phyloP scores from a whole-genome alignment of 2,797 vertebrate genomes.

The Callimico goeldii region DNA sequence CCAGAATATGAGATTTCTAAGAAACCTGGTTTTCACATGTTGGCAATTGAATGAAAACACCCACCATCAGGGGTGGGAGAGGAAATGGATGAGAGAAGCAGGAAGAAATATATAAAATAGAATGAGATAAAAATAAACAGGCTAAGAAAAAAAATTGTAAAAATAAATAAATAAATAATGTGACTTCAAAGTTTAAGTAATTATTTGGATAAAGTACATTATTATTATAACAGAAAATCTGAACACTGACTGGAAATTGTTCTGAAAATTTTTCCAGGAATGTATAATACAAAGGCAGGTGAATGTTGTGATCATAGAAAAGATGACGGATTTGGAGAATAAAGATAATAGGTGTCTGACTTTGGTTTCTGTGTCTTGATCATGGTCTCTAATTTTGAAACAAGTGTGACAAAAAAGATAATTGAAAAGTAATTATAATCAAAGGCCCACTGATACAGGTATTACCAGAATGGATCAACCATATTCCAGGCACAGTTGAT shows the following conservation, averaged over 20 bases:
- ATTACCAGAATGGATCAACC: background rate
- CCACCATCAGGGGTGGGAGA: background rate
- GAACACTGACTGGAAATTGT: background rate
- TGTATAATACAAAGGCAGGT: background rate
- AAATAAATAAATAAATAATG: background rate
- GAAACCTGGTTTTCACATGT: background rate
- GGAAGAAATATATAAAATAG: background rate
- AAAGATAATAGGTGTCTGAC: background rate
- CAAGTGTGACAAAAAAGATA: background rate
- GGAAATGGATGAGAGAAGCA: background rate
- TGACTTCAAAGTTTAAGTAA: background rate
- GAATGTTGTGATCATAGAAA: background rate
- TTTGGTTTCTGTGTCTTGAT: background rate
- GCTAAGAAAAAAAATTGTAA: background rate
- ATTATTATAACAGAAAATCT: background rate
- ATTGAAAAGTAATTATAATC: background rate
- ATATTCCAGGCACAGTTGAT: background rate
- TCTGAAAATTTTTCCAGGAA: background rate
- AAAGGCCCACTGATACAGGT: background rate
- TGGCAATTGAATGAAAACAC: background rate
- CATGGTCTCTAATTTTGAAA: background rate
- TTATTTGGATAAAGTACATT: background rate
- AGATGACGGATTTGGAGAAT: background rate
- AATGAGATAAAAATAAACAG: background rate
- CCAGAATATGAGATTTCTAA: background rate